Evolutionary conservation across 92 coral and sea anemone genomes (phyloP), one percentile per base, ranked within the genome.

Genomic region (Isaurus tuberculatus): DNA sequence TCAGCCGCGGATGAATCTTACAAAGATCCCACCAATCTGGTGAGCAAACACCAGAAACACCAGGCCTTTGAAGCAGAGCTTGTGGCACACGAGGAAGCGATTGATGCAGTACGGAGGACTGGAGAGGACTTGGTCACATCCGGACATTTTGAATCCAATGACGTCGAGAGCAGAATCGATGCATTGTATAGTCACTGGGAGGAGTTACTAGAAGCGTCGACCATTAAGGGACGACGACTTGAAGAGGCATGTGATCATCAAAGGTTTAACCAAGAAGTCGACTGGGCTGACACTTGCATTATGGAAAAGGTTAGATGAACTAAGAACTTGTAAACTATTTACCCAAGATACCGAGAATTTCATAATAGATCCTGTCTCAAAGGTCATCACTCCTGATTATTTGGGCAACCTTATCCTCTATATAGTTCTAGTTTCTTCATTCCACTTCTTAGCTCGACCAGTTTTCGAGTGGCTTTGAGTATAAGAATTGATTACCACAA

Each of bases 1-100:
- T 88, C 98, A 1, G 98, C 96, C 25, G 79, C 82, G 40, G 98
- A 95, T 58, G 98, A 94, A 31, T 94, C 96, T 2, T 95, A 88
- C 90, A 94, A 94, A 83, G 98, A 95, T 30, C 98, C 96, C n/a
- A 89, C 92, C 5, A 95, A 95, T 83, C 90, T 95, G 8, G 98
- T 91, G 64, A 94, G 94, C 85, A 94, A 95, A 53, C 74, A 94
- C 0, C 97, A 95, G 71, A 91, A 94, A 73, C 98, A 95, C 86
- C 92, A 90, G 73, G 96, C 94, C 8, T 95, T 95, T 65, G 94
- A 92, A 83, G 98, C 98, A 3, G 98, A 95, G 79, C 87, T 95
- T 7, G 92, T 95, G 20, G 98, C 98, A 2, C 96, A 95, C 70
- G 92, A 94, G 69, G 92, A 88, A 28, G 86, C 95, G 19, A 90